phyloP scores from a whole-genome alignment of 2,888 invertebrate genomes.

The Dicranocentrus wangi region DNA sequence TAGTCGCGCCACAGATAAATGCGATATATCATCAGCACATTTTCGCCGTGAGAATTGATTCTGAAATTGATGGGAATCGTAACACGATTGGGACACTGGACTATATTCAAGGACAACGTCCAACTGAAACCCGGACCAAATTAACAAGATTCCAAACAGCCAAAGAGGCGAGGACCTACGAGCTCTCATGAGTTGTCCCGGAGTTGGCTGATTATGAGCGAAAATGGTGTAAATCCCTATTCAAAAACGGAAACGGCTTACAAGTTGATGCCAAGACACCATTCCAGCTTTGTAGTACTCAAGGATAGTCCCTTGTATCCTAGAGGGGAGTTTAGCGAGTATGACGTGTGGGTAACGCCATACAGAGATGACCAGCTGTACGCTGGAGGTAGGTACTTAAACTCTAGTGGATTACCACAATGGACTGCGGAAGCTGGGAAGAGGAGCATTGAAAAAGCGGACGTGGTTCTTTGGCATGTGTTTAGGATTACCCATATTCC shows the following conservation, averaged over 20 bases:
- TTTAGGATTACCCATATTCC: slow-evolving; percentile 57
- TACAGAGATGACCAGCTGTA: slow-evolving; percentile 62
- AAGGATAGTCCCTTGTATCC: slow-evolving; percentile 46
- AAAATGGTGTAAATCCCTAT: slow-evolving; percentile 13
- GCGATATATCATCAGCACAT: slow-evolving; percentile 72
- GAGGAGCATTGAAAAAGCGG: slow-evolving; percentile 45
- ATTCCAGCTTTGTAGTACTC: slow-evolving; percentile 35
- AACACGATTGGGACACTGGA: slow-evolving; percentile 58
- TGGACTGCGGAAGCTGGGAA: slow-evolving; percentile 47
- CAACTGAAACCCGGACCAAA: no score
- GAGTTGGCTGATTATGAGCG: slow-evolving; percentile 54
- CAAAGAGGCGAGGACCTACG: slow-evolving; percentile 35
- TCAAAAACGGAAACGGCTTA: slow-evolving; percentile 43
- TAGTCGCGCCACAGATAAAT: slow-evolving; percentile 51
- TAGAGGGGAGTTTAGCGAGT: slow-evolving; percentile 51
- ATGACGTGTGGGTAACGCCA: slow-evolving; percentile 61
- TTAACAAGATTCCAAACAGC: slow-evolving; percentile 21
- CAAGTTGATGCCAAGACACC: slow-evolving; percentile 44
- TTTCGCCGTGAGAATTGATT: slow-evolving; percentile 66
- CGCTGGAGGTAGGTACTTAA: slow-evolving; percentile 61
- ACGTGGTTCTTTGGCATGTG: slow-evolving; percentile 66
- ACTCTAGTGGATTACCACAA: slow-evolving; percentile 55
- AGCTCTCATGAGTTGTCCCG: slow-evolving; percentile 10
- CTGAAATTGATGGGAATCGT: slow-evolving; percentile 62
- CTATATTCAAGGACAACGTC: slow-evolving; percentile 36